Evolutionary conservation across 2,113 vertebrate genomes (phyloP).

Genomic region (Dermatemys mawii): DNA sequence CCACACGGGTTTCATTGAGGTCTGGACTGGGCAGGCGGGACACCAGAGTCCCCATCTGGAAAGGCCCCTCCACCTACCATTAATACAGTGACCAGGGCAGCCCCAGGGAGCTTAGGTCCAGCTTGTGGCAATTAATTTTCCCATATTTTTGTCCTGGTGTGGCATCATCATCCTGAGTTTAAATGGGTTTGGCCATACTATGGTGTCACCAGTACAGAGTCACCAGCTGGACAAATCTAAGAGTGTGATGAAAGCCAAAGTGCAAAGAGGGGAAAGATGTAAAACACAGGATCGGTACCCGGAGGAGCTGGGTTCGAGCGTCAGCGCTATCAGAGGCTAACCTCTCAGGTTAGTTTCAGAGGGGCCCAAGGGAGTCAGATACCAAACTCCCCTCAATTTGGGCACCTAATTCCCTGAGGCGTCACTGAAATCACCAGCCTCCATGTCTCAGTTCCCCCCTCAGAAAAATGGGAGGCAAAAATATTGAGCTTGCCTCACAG

Average conservation of each 20-base stretch:
- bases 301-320: not conserved
- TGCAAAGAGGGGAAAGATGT: not conserved
- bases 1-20: not conserved
- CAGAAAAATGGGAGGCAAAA: not conserved
- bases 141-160: not conserved
- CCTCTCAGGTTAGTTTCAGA: not conserved
- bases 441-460: not conserved
- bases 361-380: not conserved
- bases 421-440: not conserved
- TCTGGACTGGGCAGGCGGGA: not conserved
- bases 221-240: not conserved
- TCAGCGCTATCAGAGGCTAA: not conserved
- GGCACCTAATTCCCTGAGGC: not conserved
- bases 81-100: not conserved
- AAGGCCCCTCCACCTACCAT: not conserved
- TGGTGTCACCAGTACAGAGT: not conserved
- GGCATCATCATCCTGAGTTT: not conserved
- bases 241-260: not conserved
- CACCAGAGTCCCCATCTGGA: not conserved
- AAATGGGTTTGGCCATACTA: not conserved
- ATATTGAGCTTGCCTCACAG: not conserved
- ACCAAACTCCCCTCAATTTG: not conserved
- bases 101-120: accelerated
- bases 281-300: not conserved
- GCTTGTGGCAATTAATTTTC: not conserved